phyloP scores from a whole-genome alignment of 2,888 invertebrate genomes.

The Ecdyonurus torrentis region DNA sequence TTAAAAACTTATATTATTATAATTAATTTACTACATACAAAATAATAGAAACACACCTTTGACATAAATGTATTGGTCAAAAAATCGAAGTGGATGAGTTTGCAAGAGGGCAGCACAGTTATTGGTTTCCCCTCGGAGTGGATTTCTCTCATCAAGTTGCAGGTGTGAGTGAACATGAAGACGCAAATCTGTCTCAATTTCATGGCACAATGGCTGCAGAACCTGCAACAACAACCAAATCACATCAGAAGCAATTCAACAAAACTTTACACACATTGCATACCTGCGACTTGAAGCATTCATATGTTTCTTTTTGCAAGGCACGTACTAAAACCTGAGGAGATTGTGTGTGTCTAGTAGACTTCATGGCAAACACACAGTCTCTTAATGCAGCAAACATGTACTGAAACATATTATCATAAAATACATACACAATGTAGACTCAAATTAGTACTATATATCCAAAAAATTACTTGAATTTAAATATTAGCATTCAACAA shows the following conservation, averaged over 20 bases:
- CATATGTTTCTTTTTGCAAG: conserved; percentile 13
- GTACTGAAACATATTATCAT: conserved; percentile 31
- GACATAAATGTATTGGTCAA: conserved; percentile 40
- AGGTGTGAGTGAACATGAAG: conserved; percentile 85
- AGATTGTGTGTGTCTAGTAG: conserved; percentile 10
- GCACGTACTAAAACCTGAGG: conserved; percentile 8
- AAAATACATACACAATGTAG: conserved; percentile 7
- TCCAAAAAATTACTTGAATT: conserved; percentile 2
- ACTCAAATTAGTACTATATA: neutral
- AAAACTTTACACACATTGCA: neutral
- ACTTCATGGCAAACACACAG: conserved; percentile 19
- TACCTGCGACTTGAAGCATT: conserved; percentile 12
- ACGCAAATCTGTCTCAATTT: conserved; percentile 83
- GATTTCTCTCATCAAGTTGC: conserved; percentile 44
- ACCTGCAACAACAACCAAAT: conserved; percentile 12
- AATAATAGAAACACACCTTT: conserved; percentile 30
- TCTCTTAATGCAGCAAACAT: conserved; percentile 31
- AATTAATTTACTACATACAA: neutral
- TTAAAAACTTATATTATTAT: too few relatives aligned
- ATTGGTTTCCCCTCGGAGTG: conserved; percentile 46
- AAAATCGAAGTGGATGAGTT: conserved; percentile 35
- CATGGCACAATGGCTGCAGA: conserved; percentile 56
- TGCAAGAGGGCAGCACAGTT: conserved; percentile 45
- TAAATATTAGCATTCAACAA: too few relatives aligned
- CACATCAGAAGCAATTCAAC: neutral